Conservation (phyloP, 2,797 vertebrate species). For the Pyrocephalus nanus region DNA sequence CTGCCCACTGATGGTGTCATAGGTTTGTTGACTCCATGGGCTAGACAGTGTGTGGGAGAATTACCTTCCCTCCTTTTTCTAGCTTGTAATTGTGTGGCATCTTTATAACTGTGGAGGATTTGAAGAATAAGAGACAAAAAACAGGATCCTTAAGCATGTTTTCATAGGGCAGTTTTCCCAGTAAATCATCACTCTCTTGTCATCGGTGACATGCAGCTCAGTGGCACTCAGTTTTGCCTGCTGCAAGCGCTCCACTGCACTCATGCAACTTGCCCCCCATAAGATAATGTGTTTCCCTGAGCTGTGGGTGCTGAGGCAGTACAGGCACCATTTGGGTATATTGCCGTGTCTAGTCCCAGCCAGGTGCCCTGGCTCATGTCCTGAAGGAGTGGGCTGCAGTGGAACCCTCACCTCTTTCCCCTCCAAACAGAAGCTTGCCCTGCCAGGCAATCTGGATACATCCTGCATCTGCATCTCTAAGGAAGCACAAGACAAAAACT, state of each 20-base stretch:
- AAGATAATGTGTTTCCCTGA: neutral
- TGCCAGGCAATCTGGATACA: neutral
- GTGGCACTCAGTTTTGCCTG: neutral
- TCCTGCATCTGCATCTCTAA: fast-evolving
- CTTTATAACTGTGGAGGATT: neutral
- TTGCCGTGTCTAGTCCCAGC: fast-evolving
- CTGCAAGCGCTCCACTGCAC: fast-evolving
- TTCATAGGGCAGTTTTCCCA: constrained; percentile 9
- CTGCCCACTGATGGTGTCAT: neutral
- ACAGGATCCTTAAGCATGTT: neutral
- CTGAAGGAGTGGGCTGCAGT: neutral
- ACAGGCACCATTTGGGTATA: neutral
- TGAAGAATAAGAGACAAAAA: constrained; percentile 19
- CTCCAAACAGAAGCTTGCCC: neutral
- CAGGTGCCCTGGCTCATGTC: fast-evolving
- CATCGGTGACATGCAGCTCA: fast-evolving
- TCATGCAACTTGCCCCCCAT: fast-evolving
- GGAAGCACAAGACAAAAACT: neutral
- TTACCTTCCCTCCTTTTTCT: neutral
- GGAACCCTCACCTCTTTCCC: neutral
- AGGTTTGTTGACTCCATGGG: neutral
- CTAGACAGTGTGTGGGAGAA: neutral
- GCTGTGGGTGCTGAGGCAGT: neutral
- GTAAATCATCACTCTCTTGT: constrained; percentile 12
- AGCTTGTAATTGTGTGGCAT: neutral